A percentile compares a stretch with the other conserved stretches of the same genome.
These are phyloP conservation scores for Coccyzus lansbergi DNA, from an alignment of 2,797 vertebrate genomes.

Conservation along the genomic window DNA sequence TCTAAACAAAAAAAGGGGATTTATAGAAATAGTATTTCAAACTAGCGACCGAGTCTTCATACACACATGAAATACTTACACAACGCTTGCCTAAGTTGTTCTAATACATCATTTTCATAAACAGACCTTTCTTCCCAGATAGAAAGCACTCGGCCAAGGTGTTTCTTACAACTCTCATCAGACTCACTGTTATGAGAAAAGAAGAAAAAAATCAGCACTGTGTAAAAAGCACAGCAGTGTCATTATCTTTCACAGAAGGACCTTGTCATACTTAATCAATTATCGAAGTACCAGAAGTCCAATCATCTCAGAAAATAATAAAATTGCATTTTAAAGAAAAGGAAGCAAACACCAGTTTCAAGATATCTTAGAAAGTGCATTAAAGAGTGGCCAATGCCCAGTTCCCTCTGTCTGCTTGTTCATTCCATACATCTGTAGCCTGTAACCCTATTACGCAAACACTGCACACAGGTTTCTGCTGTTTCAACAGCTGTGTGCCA, in stretches of 20 bases:
- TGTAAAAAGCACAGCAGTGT: neutral
- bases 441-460: neutral
- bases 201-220: neutral
- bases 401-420: neutral
- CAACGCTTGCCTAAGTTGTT: conserved; percentile 91
- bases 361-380: neutral
- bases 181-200: conserved; percentile 83
- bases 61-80: conserved; percentile 82
- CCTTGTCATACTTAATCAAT: neutral
- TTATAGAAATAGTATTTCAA: conserved; percentile 36
- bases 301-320: neutral
- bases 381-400: neutral
- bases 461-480: neutral
- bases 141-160: conserved; percentile 92
- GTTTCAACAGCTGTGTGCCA: neutral
- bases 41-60: neutral
- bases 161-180: conserved; percentile 95
- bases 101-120: conserved; percentile 93
- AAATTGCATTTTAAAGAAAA: neutral
- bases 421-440: neutral
- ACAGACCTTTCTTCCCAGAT: conserved; percentile 99
- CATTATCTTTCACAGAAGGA: neutral
- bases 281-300: neutral
- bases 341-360: neutral
- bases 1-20: conserved; percentile 75